Base-by-base conservation (phyloP, 2,113 vertebrate species). In the Isichthys henryi region DNA sequence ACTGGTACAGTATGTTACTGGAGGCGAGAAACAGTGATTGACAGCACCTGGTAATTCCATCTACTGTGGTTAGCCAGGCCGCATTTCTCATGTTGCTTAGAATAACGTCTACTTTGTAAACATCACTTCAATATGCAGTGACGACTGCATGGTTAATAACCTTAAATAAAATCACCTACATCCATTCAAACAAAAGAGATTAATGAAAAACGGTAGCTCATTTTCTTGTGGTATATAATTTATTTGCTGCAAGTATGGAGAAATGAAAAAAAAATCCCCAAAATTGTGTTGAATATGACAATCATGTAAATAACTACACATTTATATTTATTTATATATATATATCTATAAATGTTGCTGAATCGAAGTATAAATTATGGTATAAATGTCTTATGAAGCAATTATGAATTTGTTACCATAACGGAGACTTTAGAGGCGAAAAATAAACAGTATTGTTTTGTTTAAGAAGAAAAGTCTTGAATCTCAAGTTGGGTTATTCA, bases 401-500 rank as follows among this genome's bases (percentile, higher is more conserved):
- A 80, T 80, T 80, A 31, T 70, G n/a, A 27, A 31, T 80, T 80
- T 80, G 17, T 80, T 35, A 39, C 70, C 35, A 15, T 70, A 70
- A 70, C n/a, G 80, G 45, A 27, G 17, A 49, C 46, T n/a, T 49
- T 45, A 85, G 46, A 19, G 86, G 15, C 39, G 17, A 53, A 11
- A 31, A 85, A 50, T 49, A 86, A 66, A 48, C 58, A 19, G 23
- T 15, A 70, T 49, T 48, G 53, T 39, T 86, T 31, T 23, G 11
- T 89, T 66, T 70, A 46, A 21, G 49, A 86, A 84, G 17, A 45
- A 43, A 70, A 53, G 27, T 90, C 27, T 48, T 90, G 90, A 86
- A 85, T 85, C 27, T 86, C 49, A 80, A 52, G 82, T 70, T 86
- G 80, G 66, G 74, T 52, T 58, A 86, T 87, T 86, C 11, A 45